Conservation (phyloP, 2,113 vertebrate genomes). For the Carlito syrichta region DNA sequence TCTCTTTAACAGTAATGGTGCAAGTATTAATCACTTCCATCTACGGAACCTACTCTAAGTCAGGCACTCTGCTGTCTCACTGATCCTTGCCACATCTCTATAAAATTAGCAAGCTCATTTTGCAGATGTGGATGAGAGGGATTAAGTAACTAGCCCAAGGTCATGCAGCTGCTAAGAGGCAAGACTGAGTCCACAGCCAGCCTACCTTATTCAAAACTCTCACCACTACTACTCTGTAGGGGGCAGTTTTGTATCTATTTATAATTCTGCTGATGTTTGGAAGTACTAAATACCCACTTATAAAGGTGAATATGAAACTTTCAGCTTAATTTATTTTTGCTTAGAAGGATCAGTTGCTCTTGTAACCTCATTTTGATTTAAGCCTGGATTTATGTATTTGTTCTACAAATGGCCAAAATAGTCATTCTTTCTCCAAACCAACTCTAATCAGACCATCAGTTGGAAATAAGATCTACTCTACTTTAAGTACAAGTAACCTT, state of each 20-base stretch:
- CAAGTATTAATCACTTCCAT: not conserved
- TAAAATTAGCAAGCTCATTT: not conserved
- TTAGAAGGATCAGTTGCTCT: not conserved
- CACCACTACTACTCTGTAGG: not conserved
- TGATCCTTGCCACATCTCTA: not conserved
- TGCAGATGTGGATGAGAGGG: not conserved
- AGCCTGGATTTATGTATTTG: not conserved
- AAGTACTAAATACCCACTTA: not conserved
- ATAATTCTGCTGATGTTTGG: not conserved
- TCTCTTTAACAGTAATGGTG: not conserved
- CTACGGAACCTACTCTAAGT: not conserved
- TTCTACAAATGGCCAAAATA: not conserved
- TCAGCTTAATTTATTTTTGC: not conserved
- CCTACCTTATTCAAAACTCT: not conserved
- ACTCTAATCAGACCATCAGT: not conserved
- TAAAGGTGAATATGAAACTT: not conserved
- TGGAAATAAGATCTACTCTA: not conserved
- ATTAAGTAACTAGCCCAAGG: not conserved
- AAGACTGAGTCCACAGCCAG: not conserved
- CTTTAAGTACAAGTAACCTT: not conserved
- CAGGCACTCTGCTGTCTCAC: not conserved
- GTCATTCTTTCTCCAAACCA: not conserved
- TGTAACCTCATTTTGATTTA: not conserved
- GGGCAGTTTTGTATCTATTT: constrained; percentile 34
- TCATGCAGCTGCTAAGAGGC: not conserved